A percentile compares a stretch with the other conserved stretches of the same genome.
These are phyloP conservation scores for Polypterus senegalus DNA, from an alignment of 2,113 vertebrate genomes.

Conservation along the genomic window DNA sequence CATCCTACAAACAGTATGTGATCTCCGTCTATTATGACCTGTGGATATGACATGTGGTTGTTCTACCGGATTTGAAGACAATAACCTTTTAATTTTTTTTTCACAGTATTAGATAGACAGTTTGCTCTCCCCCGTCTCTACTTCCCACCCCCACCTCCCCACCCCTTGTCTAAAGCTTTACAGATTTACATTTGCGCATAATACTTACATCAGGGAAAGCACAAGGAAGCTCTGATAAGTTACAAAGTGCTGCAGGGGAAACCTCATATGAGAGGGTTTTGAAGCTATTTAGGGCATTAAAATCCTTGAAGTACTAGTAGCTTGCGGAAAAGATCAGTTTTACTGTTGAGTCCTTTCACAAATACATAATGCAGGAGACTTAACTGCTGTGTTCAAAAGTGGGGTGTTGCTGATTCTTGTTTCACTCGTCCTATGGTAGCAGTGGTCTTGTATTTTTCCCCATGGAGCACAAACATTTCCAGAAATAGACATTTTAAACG, in stretches of 20 bases:
- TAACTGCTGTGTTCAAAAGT: too few species aligned
- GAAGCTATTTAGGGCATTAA: slow-evolving; percentile 66
- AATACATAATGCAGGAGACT: slow-evolving; percentile 35
- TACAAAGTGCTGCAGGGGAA: slow-evolving; percentile 63
- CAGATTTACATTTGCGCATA: slow-evolving; percentile 66
- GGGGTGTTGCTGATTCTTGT: too few species aligned
- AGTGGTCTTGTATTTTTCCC: neutral
- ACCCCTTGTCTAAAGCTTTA: slow-evolving; percentile 60
- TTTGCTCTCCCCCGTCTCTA: slow-evolving; percentile 48
- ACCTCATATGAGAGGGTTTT: slow-evolving; percentile 61
- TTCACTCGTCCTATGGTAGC: too few species aligned
- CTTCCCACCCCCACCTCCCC: slow-evolving; percentile 56
- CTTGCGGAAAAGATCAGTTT: slow-evolving; percentile 55
- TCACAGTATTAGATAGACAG: slow-evolving; percentile 49
- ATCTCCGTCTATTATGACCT: neutral
- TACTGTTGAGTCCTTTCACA: slow-evolving; percentile 46
- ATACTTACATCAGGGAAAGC: slow-evolving; percentile 59
- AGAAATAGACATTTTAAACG: too few species aligned
- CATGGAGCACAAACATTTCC: neutral
- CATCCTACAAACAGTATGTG: neutral
- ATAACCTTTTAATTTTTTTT: slow-evolving; percentile 17
- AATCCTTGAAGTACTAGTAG: slow-evolving; percentile 58
- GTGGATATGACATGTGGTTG: slow-evolving; percentile 30
- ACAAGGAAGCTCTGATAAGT: slow-evolving; percentile 64
- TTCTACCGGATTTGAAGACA: slow-evolving; percentile 29